phyloP scores from a whole-genome alignment of 2,888 invertebrate genomes.

The Aspidapion aeneum region DNA sequence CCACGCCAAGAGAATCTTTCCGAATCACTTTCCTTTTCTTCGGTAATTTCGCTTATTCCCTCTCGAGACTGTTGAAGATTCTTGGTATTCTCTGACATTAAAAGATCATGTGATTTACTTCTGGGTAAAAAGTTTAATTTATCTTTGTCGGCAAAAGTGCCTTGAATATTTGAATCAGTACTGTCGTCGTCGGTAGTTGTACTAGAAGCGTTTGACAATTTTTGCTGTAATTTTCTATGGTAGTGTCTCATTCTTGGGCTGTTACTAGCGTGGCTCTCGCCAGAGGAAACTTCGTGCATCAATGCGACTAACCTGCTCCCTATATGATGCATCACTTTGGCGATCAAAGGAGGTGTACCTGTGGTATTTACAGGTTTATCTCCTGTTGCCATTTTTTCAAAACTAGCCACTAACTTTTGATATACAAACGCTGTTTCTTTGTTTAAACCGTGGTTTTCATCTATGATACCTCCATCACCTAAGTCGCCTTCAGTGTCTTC shows the following conservation, averaged over 20 bases:
- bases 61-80: constrained; percentile 50
- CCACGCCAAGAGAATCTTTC: constrained; percentile 90
- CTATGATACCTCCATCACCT: constrained; percentile 50
- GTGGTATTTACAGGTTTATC: constrained; percentile 45
- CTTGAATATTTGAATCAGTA: constrained; percentile 54
- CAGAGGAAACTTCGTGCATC: constrained; percentile 89
- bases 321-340: constrained; percentile 91
- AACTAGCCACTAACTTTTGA: constrained; percentile 78
- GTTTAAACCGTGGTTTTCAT: constrained; percentile 53
- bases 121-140: constrained; percentile 62
- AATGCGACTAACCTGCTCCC: constrained; percentile 81
- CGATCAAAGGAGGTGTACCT: constrained; percentile 78
- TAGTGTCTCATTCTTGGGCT: constrained; percentile 61
- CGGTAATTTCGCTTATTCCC: constrained; percentile 54
- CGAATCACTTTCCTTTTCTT: constrained; percentile 78
- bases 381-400: constrained; percentile 70
- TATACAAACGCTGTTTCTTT: constrained; percentile 86
- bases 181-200: constrained; percentile 70
- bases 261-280: constrained; percentile 56
- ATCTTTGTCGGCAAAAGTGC: constrained; percentile 45
- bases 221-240: constrained; percentile 55
- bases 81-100: constrained; percentile 59
- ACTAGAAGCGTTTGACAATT: constrained; percentile 57
- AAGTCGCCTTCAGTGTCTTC: constrained; percentile 57
- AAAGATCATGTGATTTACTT: constrained; percentile 78